A percentile compares a stretch with the other conserved stretches of the same genome.
Evolutionary conservation across 2,797 vertebrate genomes (phyloP).

Genomic region (Oreortyx pictus): DNA sequence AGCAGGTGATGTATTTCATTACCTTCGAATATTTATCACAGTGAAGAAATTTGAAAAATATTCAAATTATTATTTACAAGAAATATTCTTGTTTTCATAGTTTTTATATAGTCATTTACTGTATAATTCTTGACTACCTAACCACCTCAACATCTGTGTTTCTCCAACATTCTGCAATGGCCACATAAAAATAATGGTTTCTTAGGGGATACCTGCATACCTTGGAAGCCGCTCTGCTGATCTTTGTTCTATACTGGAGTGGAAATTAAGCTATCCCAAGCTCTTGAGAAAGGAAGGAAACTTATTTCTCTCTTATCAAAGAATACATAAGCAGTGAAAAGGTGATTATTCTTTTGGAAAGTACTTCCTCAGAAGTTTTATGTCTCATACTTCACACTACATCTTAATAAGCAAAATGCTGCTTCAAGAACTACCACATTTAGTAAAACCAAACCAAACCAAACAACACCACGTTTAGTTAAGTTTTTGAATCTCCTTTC

Average conservation of each 20-base stretch:
- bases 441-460: not conserved
- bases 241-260: not conserved
- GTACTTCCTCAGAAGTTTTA: not conserved
- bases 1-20: not conserved
- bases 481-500: not conserved
- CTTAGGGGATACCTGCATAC: not conserved
- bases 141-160: not conserved
- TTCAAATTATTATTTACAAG: not conserved
- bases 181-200: not conserved
- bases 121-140: not conserved
- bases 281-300: not conserved
- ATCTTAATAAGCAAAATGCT: not conserved
- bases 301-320: not conserved
- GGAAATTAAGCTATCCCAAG: not conserved
- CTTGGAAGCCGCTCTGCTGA: not conserved
- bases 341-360: not conserved
- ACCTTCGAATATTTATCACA: not conserved
- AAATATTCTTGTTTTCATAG: not conserved
- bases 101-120: not conserved
- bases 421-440: not conserved
- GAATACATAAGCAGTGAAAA: not conserved
- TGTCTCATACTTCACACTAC: not conserved
- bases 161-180: not conserved
- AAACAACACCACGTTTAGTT: fast-evolving
- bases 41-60: not conserved